A percentile compares a stretch with the other conserved stretches of the same genome.
phyloP scores from a whole-genome alignment of 1,140 invertebrate species.

The Aradophagus sp. region DNA sequence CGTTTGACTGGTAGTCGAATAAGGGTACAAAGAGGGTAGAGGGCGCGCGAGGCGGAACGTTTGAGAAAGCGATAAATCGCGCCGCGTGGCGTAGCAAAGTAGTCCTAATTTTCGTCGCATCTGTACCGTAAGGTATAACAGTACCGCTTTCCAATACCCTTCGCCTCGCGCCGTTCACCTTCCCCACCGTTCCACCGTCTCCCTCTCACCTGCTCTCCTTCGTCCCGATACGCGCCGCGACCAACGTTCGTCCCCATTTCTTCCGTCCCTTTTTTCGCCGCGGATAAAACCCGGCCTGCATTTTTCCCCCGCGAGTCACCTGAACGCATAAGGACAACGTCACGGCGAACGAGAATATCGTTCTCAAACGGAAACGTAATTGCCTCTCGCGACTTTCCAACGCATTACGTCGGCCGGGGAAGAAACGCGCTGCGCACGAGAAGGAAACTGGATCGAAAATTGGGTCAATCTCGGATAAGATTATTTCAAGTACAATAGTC shows the following conservation, averaged over 20 bases:
- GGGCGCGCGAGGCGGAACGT: conserved; percentile 15
- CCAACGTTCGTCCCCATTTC: conserved; percentile 3
- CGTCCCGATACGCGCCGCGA: conserved; percentile 40
- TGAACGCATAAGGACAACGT: too few relatives aligned
- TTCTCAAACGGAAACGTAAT: too few relatives aligned
- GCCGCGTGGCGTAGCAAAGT: conserved; percentile 61
- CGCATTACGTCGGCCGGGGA: neutral
- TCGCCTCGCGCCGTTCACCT: conserved; percentile 68
- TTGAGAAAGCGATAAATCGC: conserved; percentile 57
- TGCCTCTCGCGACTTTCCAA: conserved; percentile 10
- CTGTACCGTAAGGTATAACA: conserved; percentile 73
- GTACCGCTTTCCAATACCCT: conserved; percentile 73
- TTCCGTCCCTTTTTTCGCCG: conserved; percentile 28
- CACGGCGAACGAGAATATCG: too few relatives aligned
- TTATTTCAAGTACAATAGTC: conserved; percentile 50
- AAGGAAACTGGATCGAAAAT: conserved; percentile 39
- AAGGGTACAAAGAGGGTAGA: too few relatives aligned
- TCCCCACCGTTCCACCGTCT: conserved; percentile 60
- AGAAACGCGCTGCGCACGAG: conserved; percentile 23
- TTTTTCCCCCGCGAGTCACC: too few relatives aligned
- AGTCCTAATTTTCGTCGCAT: conserved; percentile 73
- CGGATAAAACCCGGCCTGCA: conserved; percentile 19
- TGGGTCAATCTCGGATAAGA: conserved; percentile 46
- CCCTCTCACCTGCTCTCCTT: conserved; percentile 68
- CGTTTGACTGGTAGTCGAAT: too few relatives aligned